Percentiles rank a stretch among this genome's conserved stretches.
phyloP scores from a whole-genome alignment of 2,113 vertebrate genomes.

The Muntiacus reevesi region DNA sequence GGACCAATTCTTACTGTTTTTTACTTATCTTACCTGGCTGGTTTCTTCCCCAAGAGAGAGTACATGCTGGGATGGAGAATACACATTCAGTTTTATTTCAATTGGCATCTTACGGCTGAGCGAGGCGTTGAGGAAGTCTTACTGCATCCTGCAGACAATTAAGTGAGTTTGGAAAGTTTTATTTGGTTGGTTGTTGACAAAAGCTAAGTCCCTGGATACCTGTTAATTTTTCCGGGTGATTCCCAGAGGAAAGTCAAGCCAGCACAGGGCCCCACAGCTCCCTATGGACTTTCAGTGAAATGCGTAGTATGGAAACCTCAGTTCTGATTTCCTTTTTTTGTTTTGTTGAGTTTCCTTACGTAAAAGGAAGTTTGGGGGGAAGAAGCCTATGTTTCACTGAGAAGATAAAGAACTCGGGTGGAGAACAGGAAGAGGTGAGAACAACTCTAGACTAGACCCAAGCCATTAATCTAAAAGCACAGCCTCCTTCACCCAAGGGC shows the following conservation, averaged over 20 bases:
- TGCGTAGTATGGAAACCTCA: not conserved
- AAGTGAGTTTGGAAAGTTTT: constrained; percentile 63
- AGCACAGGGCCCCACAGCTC: not conserved
- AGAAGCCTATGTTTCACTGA: not conserved
- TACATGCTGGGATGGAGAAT: not conserved
- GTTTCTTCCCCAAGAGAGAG: not conserved
- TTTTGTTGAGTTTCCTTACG: not conserved
- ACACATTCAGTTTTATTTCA: not conserved
- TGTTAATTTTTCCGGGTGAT: constrained; percentile 72
- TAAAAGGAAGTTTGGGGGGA: not conserved
- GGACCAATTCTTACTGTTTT: not conserved
- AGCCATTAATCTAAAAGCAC: constrained; percentile 43
- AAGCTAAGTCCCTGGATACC: constrained; percentile 29
- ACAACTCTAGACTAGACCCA: constrained; percentile 57
- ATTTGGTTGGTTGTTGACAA: constrained; percentile 70
- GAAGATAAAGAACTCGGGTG: not conserved
- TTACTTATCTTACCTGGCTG: not conserved
- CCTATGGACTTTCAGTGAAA: not conserved
- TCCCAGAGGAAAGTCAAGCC: constrained; percentile 37
- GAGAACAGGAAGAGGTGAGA: constrained; percentile 37
- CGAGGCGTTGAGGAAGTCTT: not conserved
- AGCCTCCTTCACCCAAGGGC: constrained; percentile 58
- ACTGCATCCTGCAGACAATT: constrained; percentile 34
- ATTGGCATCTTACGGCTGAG: not conserved
- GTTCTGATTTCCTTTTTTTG: constrained; percentile 21